Base-by-base conservation (phyloP, 2,888 invertebrate genomes). In the Sphinx pinastri region DNA sequence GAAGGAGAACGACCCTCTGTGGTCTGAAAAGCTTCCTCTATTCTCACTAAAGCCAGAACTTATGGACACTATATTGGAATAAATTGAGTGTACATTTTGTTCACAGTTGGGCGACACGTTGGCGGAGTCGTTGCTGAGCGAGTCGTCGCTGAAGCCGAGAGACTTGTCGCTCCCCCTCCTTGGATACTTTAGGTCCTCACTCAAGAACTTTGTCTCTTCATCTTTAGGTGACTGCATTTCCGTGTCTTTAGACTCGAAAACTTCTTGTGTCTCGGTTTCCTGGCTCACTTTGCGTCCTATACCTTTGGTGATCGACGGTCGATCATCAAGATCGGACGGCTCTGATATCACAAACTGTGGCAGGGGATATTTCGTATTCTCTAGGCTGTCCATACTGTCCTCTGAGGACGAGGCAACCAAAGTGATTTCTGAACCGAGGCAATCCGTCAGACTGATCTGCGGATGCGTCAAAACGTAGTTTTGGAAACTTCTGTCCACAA, bases 391-490 rank as follows among this genome's bases (percentile, higher is more conserved):
- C 89, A 96, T 95, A 66, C 96, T 96, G 72, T 96, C 96, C 73
- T 96, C 95, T 0, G 97, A 97, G 0, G 97, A 96, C 0, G 97
- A 97, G 0, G 97, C 97, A 0, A 97, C 96, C 2, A 97, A 83
- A 0, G 97, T 97, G 0, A 97, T 96, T 88, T 97, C 97, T 8
- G 97, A 97, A 0, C 98, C 98, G 69, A 97, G 95, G 69, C 98
- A 98, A 85, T 99, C 98, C 0, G 99, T 99, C 12, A 99, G 95
- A 78, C 98, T 98, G 73, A 99, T 99, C 88, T 98, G 98, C 0
- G 99, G 98, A 85, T 97, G 96, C 14, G 85, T 92, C 0, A 86
- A 75, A 0, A 82, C 76, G 60, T 86, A 89, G 2, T 72, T 80
- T 1, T 88, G 84, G 45, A 86, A 86, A 74, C 78, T 74, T 38